Conservation (phyloP, 2,888 invertebrate genomes). For the Slavum lentiscoides region DNA sequence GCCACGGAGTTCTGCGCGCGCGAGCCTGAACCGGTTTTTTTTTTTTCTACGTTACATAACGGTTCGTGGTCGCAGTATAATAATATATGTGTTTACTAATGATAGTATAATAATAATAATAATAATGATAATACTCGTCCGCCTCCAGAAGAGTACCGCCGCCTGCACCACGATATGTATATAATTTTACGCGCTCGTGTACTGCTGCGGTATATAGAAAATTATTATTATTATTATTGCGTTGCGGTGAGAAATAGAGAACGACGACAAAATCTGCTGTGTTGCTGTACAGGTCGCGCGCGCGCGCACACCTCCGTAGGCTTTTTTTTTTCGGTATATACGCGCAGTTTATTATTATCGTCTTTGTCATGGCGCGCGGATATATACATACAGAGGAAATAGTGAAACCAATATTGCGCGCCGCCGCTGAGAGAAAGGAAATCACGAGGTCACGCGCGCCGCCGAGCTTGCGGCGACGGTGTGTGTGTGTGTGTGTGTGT, state of each 20-base stretch:
- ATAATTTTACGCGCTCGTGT: too few relatives aligned
- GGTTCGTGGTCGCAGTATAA: slow-evolving; percentile 39
- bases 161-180: too few relatives aligned
- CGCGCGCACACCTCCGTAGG: background rate
- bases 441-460: slow-evolving; percentile 49
- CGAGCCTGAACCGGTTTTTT: slow-evolving; percentile 44
- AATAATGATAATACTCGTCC: slow-evolving; percentile 1
- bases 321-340: background rate
- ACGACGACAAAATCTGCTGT: background rate
- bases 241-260: too few relatives aligned
- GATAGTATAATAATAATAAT: slow-evolving; percentile 3
- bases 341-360: background rate
- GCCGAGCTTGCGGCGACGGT: background rate
- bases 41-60: slow-evolving; percentile 40
- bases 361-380: background rate
- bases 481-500: too few relatives aligned
- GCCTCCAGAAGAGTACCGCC: background rate
- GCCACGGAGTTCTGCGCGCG: slow-evolving; percentile 1
- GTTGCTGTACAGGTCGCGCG: background rate
- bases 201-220: too few relatives aligned
- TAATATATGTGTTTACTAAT: slow-evolving; percentile 19
- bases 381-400: background rate
- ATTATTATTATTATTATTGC: too few relatives aligned
- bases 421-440: slow-evolving; percentile 46
- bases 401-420: slow-evolving; percentile 28